Base-by-base conservation (phyloP, 2,888 invertebrate genomes). In the Netelia inedita region DNA sequence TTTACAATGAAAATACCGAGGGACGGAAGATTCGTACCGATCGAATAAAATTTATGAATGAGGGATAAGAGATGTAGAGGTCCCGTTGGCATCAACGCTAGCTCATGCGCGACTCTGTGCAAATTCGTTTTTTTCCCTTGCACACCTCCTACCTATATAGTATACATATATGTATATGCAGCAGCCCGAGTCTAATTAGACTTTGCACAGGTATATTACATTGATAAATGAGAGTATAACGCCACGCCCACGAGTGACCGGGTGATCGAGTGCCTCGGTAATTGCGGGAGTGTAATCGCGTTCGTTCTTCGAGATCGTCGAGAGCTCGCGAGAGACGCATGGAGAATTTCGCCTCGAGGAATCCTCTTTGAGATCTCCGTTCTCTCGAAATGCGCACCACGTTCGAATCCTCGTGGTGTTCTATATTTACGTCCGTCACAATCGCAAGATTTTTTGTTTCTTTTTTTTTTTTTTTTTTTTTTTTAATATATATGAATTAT, bases 241-340 rank as follows among this genome's bases (percentile, higher is more conserved):
- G 72, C 82, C 82, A 82, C 82, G 82, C 82, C 82, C 72, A 82
- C 82, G 82, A 78, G 78, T 78, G 82, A 71, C 78, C 82, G 82
- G 53, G 82, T 82, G 82, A 82, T 82, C 82, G 82, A 82, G 82
- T 78, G 72, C 66, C 72, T 78, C 65, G 78, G 78, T 78, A 78
- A 76, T 82, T 78, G 82, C 82, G 82, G 72, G 72, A 28, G 61
- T 53, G 76, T 82, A 82, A 78, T 82, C 72, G 76, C 53, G 59
- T 16, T 72, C 9, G 3, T 65, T 46, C 57, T 78, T 78, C 76
- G 57, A 41, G 63, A 11, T 59, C 75, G 63, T 50, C 53, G 65
- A 72, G 72, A 46, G 2, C 41, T 16, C 79, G 23, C 50, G 68
- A 74, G 66, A 68, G 21, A 23, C 63, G 59, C 66, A 59, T 74